A percentile compares a stretch with the other conserved stretches of the same genome.
phyloP scores from a whole-genome alignment of 2,113 vertebrate species.

The Dasyurus viverrinus region DNA sequence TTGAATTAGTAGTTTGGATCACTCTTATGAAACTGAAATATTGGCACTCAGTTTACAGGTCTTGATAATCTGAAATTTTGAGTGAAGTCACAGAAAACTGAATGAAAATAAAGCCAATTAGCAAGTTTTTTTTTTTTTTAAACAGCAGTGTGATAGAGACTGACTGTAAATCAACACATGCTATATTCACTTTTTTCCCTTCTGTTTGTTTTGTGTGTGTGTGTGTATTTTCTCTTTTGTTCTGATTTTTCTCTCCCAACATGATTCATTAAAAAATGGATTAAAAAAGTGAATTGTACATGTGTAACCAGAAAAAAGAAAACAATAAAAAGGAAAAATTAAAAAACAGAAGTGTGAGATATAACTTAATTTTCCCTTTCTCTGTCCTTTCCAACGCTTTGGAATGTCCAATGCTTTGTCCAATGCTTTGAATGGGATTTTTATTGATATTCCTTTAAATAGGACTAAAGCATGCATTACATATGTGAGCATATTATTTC shows the following conservation, averaged over 20 bases:
- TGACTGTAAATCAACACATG: too few species aligned
- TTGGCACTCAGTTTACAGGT: neutral
- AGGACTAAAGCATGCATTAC: rapidly evolving
- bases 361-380: neutral
- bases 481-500: neutral
- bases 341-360: neutral
- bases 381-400: neutral
- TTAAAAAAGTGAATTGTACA: too few species aligned
- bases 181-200: too few species aligned
- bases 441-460: neutral
- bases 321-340: too few species aligned
- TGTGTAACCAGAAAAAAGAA: too few species aligned
- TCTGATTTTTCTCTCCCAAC: too few species aligned
- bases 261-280: too few species aligned
- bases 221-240: too few species aligned
- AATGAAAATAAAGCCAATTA: neutral
- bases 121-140: too few species aligned
- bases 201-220: too few species aligned
- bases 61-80: neutral
- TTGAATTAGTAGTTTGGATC: neutral
- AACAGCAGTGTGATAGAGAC: neutral
- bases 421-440: neutral
- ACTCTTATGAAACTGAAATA: neutral
- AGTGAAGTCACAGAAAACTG: neutral
- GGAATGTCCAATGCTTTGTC: too few species aligned